Conservation (phyloP, 2,797 vertebrate genomes). For the Parauchenoglanis ngamensis region DNA sequence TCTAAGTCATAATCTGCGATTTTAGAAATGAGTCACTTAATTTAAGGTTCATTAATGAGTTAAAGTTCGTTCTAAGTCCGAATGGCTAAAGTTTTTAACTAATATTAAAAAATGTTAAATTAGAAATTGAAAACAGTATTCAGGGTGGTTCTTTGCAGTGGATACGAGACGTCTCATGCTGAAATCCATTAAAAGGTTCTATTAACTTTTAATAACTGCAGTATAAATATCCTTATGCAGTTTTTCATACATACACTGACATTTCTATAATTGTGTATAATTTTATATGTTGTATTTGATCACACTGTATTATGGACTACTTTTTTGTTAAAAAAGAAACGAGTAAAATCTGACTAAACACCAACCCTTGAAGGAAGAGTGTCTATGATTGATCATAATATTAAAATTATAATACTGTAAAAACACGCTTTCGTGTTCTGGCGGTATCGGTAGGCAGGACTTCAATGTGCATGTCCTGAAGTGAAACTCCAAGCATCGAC, state of each 20-base stretch:
- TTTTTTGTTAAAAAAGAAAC: slow-evolving; percentile 22
- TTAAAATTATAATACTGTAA: background rate
- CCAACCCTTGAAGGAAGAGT: slow-evolving; percentile 16
- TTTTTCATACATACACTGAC: background rate
- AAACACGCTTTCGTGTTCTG: background rate
- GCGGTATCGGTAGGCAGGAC: background rate
- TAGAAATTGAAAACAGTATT: slow-evolving; percentile 25
- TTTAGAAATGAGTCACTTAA: background rate
- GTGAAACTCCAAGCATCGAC: slow-evolving; percentile 21
- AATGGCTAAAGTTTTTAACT: too few relatives aligned
- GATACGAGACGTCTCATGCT: background rate
- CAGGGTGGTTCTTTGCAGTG: background rate
- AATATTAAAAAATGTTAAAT: too few relatives aligned
- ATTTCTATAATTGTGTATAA: background rate
- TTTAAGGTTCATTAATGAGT: background rate
- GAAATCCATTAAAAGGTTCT: slow-evolving; percentile 22
- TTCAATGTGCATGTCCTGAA: slow-evolving; percentile 1
- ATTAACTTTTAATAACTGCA: slow-evolving; percentile 22
- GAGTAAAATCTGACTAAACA: slow-evolving; percentile 42
- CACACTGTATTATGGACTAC: slow-evolving; percentile 46
- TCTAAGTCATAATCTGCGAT: slow-evolving; percentile 13
- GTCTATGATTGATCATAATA: background rate
- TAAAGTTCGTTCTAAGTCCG: background rate
- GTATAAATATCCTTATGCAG: slow-evolving; percentile 5
- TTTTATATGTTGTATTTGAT: background rate